phyloP scores from a whole-genome alignment of 2,113 vertebrate genomes.

The Clupea harengus region DNA sequence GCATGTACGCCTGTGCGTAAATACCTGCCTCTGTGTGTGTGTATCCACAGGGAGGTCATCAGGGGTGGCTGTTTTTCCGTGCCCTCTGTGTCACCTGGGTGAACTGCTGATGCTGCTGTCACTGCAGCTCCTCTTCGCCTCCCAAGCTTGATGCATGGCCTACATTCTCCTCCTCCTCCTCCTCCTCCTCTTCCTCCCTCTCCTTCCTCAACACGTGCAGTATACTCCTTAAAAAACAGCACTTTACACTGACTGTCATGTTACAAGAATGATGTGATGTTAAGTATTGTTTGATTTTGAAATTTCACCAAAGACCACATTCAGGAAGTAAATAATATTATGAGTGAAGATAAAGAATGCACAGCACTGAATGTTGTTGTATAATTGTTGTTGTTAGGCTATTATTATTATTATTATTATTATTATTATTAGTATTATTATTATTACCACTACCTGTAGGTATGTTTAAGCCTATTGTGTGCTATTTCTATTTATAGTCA shows the following conservation, averaged over 20 bases:
- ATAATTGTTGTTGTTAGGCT: neutral
- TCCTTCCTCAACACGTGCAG: neutral
- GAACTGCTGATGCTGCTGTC: constrained; percentile 64
- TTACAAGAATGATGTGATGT: constrained; percentile 19
- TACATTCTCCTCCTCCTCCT: neutral
- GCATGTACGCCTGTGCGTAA: too few species aligned
- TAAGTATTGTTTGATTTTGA: constrained; percentile 21
- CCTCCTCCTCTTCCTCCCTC: neutral
- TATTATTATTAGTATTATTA: neutral
- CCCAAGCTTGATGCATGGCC: neutral
- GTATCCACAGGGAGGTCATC: constrained; percentile 58
- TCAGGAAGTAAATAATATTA: neutral
- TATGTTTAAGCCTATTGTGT: neutral
- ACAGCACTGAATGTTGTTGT: neutral
- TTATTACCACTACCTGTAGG: neutral
- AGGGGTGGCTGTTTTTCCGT: constrained; percentile 51
- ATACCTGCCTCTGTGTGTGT: neutral
- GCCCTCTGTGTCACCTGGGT: constrained; percentile 54
- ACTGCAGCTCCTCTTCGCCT: neutral
- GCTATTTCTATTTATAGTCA: neutral
- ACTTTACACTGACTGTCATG: constrained; percentile 32
- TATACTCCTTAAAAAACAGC: constrained; percentile 7
- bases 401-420: constrained; percentile 52
- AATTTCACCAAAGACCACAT: neutral
- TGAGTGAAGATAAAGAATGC: neutral